Evolutionary conservation across 2,888 invertebrate species (phyloP).

Genomic region (Athalia circularis): DNA sequence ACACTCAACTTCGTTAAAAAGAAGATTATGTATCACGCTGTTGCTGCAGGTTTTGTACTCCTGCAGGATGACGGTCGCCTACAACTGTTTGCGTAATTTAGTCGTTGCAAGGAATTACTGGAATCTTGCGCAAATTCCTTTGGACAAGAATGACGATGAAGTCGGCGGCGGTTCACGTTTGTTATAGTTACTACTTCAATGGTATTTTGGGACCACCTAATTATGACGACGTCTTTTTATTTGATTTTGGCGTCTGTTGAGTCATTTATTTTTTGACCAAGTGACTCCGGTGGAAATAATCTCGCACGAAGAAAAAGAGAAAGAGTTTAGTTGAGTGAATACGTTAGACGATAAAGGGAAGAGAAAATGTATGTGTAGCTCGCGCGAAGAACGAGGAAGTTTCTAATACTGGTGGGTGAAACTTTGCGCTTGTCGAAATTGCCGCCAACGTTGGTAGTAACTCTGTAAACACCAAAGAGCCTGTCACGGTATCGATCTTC

Average conservation of each 20-base stretch:
- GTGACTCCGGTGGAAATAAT: too few species aligned
- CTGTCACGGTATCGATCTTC: constrained; percentile 43
- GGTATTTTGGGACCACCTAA: too few species aligned
- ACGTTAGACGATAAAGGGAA: background rate
- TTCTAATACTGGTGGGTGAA: constrained; percentile 22
- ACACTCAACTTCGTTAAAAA: too few species aligned
- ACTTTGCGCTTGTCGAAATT: constrained; percentile 36
- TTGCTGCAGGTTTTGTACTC: too few species aligned
- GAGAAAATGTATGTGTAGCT: too few species aligned
- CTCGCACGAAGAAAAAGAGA: too few species aligned
- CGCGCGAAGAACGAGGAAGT: constrained; percentile 29
- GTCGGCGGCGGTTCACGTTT: background rate
- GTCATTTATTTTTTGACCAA: too few species aligned
- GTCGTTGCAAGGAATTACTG: constrained; percentile 15
- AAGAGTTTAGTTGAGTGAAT: constrained; percentile 24
- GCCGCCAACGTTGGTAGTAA: constrained; percentile 32
- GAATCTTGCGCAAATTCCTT: constrained; percentile 20
- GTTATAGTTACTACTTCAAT: too few species aligned
- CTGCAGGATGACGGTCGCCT: background rate
- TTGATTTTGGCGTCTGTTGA: too few species aligned
- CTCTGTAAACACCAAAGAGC: constrained; percentile 43
- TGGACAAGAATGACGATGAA: background rate
- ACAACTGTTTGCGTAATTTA: background rate
- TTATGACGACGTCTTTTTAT: too few species aligned
- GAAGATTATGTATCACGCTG: too few species aligned